A percentile compares a stretch with the other conserved stretches of the same genome.
These are phyloP conservation scores for Dunckerocampus dactyliophorus DNA, from an alignment of 2,113 vertebrate genomes.

Conservation along the genomic window DNA sequence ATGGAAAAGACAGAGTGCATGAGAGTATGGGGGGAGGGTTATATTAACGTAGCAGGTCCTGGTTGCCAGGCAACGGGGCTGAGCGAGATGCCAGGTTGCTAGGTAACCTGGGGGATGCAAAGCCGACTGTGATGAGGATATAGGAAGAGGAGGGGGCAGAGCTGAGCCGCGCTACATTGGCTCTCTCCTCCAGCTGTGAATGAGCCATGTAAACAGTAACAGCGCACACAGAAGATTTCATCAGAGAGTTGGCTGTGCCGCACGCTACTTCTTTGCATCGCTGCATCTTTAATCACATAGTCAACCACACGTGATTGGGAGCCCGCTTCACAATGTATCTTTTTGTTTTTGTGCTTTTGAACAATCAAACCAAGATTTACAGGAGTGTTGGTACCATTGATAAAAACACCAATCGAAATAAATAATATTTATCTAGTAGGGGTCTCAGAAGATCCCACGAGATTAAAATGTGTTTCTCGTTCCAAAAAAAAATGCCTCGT, in stretches of 20 bases:
- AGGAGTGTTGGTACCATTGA: too few species aligned
- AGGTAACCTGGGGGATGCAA: slow-evolving; percentile 72
- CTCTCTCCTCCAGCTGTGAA: slow-evolving; percentile 47
- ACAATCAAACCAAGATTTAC: too few species aligned
- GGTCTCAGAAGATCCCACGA: too few species aligned
- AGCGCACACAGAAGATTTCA: neutral
- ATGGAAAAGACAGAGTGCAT: slow-evolving; percentile 52
- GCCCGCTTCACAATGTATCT: neutral
- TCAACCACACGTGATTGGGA: neutral
- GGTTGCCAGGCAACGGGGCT: slow-evolving; percentile 66
- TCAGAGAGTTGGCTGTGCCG: neutral
- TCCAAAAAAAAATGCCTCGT: too few species aligned
- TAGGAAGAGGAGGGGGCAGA: slow-evolving; percentile 33
- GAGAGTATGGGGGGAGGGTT: slow-evolving; percentile 31
- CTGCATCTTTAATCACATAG: too few species aligned
- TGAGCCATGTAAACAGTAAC: neutral
- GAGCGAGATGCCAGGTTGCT: slow-evolving; percentile 74
- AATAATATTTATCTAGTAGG: too few species aligned
- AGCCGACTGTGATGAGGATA: slow-evolving; percentile 54
- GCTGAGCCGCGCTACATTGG: slow-evolving; percentile 47
- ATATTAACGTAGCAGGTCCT: slow-evolving; percentile 60
- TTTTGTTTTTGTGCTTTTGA: too few species aligned
- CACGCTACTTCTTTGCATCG: too few species aligned
- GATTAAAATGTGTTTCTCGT: too few species aligned
- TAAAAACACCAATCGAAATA: too few species aligned